Evolutionary conservation across 2,797 vertebrate genomes (phyloP).

Genomic region (Parambassis ranga): DNA sequence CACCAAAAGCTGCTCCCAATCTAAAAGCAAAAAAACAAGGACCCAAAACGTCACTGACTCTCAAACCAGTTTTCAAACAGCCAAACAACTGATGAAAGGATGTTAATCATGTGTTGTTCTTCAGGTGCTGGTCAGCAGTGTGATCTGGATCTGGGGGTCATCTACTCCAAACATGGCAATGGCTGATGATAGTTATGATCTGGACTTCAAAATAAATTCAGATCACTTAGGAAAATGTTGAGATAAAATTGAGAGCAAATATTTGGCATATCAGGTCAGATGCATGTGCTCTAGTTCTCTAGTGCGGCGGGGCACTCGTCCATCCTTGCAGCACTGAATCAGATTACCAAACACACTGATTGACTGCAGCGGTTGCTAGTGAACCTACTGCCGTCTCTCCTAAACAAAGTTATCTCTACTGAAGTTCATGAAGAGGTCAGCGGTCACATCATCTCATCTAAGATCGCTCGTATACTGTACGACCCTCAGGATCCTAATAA

Average conservation of each 20-base stretch:
- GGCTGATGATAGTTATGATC: background rate
- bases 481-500: constrained; percentile 38
- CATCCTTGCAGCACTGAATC: constrained; percentile 62
- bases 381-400: constrained; percentile 57
- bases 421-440: constrained; percentile 69
- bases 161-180: background rate
- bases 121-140: background rate
- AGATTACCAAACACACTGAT: constrained; percentile 75
- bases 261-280: constrained; percentile 33
- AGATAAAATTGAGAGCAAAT: constrained; percentile 16
- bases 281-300: constrained; percentile 59
- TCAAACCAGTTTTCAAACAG: no score
- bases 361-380: constrained; percentile 65
- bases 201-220: constrained; percentile 16
- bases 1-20: no score
- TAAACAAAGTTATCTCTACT: constrained; percentile 62
- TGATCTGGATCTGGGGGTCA: no score
- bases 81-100: no score
- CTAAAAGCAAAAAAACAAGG: no score
- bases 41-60: no score
- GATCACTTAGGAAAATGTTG: constrained; percentile 8
- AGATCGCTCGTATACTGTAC: constrained; percentile 23
- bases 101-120: background rate
- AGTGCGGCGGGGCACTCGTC: constrained; percentile 52
- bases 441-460: constrained; percentile 56